These are phyloP conservation scores for Lycaena phlaeas DNA, from an alignment of 2,888 invertebrate species.

Conservation along the genomic window DNA sequence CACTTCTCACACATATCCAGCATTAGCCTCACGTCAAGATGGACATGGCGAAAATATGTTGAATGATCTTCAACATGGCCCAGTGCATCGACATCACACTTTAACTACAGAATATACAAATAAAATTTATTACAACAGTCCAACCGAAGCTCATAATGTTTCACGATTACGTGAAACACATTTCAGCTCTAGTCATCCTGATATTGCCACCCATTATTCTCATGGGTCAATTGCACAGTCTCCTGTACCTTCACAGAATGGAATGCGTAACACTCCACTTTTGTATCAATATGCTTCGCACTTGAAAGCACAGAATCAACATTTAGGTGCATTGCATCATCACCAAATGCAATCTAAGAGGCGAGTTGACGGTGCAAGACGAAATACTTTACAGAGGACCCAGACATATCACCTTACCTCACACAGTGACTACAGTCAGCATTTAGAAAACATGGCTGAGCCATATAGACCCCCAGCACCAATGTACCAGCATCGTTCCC, in stretches of 20 bases:
- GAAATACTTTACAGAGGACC: constrained; percentile 61
- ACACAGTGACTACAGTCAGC: constrained; percentile 64
- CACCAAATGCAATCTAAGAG: constrained; percentile 48
- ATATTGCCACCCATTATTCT: constrained; percentile 54
- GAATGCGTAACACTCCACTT: constrained; percentile 51
- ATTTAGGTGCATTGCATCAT: constrained; percentile 48
- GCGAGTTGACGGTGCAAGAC: constrained; percentile 44
- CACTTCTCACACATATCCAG: constrained; percentile 60
- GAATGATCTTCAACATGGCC: constrained; percentile 39
- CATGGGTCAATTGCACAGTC: constrained; percentile 42
- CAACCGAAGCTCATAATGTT: constrained; percentile 52
- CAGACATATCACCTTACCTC: constrained; percentile 67
- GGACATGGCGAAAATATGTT: constrained; percentile 38
- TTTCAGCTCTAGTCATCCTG: constrained; percentile 68
- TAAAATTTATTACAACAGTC: constrained; percentile 53
- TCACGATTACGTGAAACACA: constrained; percentile 59
- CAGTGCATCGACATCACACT: constrained; percentile 54
- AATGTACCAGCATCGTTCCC: constrained; percentile 54
- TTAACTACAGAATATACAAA: constrained; percentile 61
- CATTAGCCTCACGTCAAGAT: constrained; percentile 48
- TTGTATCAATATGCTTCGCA: constrained; percentile 67
- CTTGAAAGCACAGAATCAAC: constrained; percentile 60
- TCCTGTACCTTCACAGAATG: constrained; percentile 35
- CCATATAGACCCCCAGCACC: constrained; percentile 42
- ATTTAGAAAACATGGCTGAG: constrained; percentile 52